Evolutionary conservation across 2,113 vertebrate genomes (phyloP).

Genomic region (Grammomys dolichurus): DNA sequence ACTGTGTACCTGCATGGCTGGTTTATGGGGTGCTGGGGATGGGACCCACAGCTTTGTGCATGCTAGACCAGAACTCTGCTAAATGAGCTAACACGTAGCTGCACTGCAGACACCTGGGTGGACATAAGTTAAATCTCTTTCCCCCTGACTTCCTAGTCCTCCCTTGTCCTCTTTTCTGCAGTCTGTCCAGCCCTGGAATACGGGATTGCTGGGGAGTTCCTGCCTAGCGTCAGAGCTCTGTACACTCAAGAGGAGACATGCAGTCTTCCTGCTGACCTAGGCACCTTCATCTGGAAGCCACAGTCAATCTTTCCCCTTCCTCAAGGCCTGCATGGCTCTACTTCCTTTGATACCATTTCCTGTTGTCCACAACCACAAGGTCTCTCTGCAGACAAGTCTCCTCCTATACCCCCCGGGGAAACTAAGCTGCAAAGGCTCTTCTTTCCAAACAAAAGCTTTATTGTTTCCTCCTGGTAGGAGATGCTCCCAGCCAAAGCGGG

Average conservation of each 20-base stretch:
- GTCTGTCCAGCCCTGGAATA: not conserved
- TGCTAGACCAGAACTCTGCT: no score
- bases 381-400: not conserved
- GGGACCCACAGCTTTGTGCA: not conserved
- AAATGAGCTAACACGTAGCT: not conserved
- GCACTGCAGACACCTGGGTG: not conserved
- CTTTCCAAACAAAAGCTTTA: not conserved
- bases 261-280: not conserved
- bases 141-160: not conserved
- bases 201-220: not conserved
- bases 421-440: not conserved
- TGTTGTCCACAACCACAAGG: not conserved
- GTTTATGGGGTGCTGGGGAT: not conserved
- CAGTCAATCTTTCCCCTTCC: not conserved
- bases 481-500: no score
- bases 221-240: not conserved
- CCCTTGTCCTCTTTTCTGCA: not conserved
- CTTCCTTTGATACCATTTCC: not conserved
- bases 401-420: not conserved
- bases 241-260: not conserved
- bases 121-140: not conserved
- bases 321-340: not conserved
- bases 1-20: not conserved
- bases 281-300: not conserved
- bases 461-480: not conserved